Conservation (phyloP, 2,113 vertebrate species). For the Thunnus maccoyii region DNA sequence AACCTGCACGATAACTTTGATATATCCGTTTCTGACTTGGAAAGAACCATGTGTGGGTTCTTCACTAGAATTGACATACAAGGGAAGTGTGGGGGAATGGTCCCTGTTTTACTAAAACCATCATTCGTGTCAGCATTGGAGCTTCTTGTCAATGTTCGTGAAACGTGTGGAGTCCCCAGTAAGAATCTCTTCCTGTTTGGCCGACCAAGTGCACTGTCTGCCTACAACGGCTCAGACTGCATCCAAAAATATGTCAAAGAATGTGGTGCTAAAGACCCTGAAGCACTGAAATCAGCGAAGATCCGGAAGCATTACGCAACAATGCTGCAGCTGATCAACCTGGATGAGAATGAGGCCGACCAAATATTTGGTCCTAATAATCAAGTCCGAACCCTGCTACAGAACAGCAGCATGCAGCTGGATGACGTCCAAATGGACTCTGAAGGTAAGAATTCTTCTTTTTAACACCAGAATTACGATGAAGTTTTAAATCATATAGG, state of each 20-base stretch:
- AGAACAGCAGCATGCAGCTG: background rate
- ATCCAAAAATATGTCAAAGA: conserved; percentile 40
- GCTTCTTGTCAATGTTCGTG: conserved; percentile 34
- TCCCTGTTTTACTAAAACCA: conserved; percentile 67
- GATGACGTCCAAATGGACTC: conserved; percentile 12
- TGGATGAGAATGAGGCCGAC: conserved; percentile 58
- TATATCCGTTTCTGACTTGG: conserved; percentile 39
- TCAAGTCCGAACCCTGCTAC: conserved; percentile 20
- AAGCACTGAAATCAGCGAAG: conserved; percentile 24
- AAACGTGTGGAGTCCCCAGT: conserved; percentile 50
- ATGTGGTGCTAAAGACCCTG: conserved; percentile 52
- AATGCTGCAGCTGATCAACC: conserved; percentile 63
- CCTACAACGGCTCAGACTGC: conserved; percentile 39
- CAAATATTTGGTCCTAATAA: conserved; percentile 58
- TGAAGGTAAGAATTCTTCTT: conserved; percentile 36
- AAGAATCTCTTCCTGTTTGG: conserved; percentile 66
- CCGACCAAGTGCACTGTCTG: background rate
- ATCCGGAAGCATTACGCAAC: conserved; percentile 50
- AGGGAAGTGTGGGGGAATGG: conserved; percentile 46
- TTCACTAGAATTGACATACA: conserved; percentile 63
- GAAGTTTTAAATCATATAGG: background rate
- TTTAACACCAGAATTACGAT: background rate
- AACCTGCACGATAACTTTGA: conserved; percentile 10
- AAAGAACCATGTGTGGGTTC: conserved; percentile 56
- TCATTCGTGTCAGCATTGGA: conserved; percentile 56